phyloP scores from a whole-genome alignment of 2,888 invertebrate species.

The Philopedon plagiatum region DNA sequence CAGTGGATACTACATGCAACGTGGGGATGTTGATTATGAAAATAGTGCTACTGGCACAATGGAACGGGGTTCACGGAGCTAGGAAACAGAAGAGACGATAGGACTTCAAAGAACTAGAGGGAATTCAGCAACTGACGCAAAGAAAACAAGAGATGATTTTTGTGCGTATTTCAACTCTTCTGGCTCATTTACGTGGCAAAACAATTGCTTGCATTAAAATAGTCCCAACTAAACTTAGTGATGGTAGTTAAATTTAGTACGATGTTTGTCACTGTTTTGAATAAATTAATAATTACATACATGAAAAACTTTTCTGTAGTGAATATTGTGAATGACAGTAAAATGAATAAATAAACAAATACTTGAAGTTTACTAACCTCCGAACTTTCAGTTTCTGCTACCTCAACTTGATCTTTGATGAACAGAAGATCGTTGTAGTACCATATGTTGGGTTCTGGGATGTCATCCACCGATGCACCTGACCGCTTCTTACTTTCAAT shows the following conservation, averaged over 20 bases:
- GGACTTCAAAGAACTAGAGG: background rate
- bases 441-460: background rate
- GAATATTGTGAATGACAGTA: too few species aligned
- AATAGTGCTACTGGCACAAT: conserved; percentile 31
- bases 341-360: too few species aligned
- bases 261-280: too few species aligned
- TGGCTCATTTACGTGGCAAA: background rate
- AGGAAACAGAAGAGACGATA: conserved; percentile 16
- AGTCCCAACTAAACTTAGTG: background rate
- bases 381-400: background rate
- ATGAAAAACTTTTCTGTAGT: too few species aligned
- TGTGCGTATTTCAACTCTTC: background rate
- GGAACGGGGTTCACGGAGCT: conserved; percentile 43
- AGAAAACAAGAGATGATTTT: background rate
- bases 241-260: too few species aligned
- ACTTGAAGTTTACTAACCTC: background rate
- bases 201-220: conserved; percentile 2
- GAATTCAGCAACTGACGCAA: background rate
- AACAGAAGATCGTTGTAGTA: background rate
- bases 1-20: conserved; percentile 31
- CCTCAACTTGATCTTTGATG: background rate
- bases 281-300: too few species aligned
- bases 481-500: background rate
- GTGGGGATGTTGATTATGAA: conserved; percentile 30
- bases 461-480: background rate